A percentile compares a stretch with the other conserved stretches of the same genome.
phyloP scores from a whole-genome alignment of 2,888 invertebrate genomes.

The Trilocha varians region DNA sequence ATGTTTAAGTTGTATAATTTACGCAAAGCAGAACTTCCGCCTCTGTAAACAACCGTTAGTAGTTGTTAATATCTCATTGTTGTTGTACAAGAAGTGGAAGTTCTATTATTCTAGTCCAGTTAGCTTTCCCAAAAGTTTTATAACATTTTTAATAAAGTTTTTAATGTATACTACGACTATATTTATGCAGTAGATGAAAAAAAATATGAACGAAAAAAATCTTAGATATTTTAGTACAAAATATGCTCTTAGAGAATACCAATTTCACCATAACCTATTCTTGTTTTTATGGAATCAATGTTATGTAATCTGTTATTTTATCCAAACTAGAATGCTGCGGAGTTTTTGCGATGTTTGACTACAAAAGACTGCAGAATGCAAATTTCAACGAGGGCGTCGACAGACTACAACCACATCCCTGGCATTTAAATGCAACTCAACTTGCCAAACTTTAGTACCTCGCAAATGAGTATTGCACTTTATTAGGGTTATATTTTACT shows the following conservation, averaged over 20 bases:
- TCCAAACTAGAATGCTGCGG: no score
- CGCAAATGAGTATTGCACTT: slow-evolving; percentile 45
- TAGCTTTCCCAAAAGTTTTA: slow-evolving; percentile 22
- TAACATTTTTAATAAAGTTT: slow-evolving; percentile 16
- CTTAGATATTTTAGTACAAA: no score
- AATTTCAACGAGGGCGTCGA: slow-evolving; percentile 31
- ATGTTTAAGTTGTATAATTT: slow-evolving; percentile 16
- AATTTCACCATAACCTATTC: no score
- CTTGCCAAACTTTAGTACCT: slow-evolving; percentile 54
- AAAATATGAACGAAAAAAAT: no score
- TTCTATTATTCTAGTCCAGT: slow-evolving; percentile 22
- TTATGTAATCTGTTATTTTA: no score
- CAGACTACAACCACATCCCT: slow-evolving; percentile 23
- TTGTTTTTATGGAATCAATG: no score
- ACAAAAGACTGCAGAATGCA: slow-evolving; percentile 52
- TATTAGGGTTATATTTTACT: no score
- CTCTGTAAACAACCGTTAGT: slow-evolving; percentile 13
- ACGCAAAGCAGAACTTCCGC: slow-evolving; percentile 16
- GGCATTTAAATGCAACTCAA: slow-evolving; percentile 57
- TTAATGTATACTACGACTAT: no score
- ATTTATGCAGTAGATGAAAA: no score
- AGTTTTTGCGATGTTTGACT: slow-evolving; percentile 25
- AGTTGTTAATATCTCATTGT: slow-evolving; percentile 23
- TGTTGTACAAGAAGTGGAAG: slow-evolving; percentile 23
- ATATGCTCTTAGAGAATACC: no score